phyloP scores from a whole-genome alignment of 2,888 invertebrate species.

The Cryptophagus acutangulus region DNA sequence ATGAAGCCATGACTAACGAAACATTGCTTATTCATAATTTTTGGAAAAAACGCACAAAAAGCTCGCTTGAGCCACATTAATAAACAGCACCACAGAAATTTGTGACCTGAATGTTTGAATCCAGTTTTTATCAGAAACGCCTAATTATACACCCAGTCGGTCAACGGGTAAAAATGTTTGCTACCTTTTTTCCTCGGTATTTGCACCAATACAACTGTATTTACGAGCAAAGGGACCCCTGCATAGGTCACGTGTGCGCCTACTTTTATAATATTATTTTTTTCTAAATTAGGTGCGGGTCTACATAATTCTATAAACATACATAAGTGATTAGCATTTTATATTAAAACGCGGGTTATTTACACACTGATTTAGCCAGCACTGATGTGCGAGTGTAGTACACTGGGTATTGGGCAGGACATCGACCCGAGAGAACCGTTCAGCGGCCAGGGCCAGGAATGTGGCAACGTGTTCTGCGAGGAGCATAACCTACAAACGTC shows the following conservation, averaged over 20 bases:
- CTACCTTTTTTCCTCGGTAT: neutral
- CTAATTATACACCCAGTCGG: neutral
- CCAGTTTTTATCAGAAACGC: neutral
- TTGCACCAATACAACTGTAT: slow-evolving; percentile 9
- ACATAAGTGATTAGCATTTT: slow-evolving; percentile 40
- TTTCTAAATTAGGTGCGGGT: slow-evolving; percentile 32
- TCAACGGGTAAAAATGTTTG: neutral
- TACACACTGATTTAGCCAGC: slow-evolving; percentile 31
- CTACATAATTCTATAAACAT: too few relatives aligned
- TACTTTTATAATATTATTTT: slow-evolving; percentile 29
- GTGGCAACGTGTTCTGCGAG: slow-evolving; percentile 24
- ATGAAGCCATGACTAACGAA: too few relatives aligned
- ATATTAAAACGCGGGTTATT: slow-evolving; percentile 36
- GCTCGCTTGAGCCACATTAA: neutral
- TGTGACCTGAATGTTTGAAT: slow-evolving; percentile 6
- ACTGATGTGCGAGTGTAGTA: slow-evolving; percentile 12
- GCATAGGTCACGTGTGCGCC: slow-evolving; percentile 33
- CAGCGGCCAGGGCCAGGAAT: slow-evolving; percentile 26
- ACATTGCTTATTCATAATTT: too few relatives aligned
- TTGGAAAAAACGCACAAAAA: too few relatives aligned
- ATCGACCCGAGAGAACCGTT: slow-evolving; percentile 30
- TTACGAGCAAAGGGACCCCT: too few relatives aligned
- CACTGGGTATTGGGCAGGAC: slow-evolving; percentile 25
- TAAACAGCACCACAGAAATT: slow-evolving; percentile 2
- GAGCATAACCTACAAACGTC: slow-evolving; percentile 19